phyloP scores from a whole-genome alignment of 2,797 vertebrate species.

The Pangasius larnaudii region DNA sequence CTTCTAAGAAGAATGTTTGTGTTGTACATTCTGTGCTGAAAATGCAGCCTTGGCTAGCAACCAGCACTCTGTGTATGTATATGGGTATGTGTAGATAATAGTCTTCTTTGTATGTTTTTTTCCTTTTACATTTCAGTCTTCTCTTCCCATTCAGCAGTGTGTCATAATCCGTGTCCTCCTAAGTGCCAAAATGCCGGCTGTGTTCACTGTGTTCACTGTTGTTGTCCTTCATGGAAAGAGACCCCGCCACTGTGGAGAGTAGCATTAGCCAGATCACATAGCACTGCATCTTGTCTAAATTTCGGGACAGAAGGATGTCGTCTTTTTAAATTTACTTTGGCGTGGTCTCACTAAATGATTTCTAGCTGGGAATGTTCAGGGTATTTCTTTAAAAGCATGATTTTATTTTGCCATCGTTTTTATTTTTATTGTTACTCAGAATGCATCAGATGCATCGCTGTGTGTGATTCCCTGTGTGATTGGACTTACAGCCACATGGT shows the following conservation, averaged over 20 bases:
- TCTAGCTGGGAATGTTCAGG: not conserved
- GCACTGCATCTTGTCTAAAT: conserved; percentile 9
- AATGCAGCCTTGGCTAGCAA: not conserved
- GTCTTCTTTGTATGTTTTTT: conserved; percentile 17
- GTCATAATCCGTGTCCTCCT: conserved; percentile 39
- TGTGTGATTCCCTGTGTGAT: not conserved
- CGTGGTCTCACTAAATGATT: not conserved
- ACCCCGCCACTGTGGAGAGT: conserved; percentile 1
- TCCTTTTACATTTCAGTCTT: conserved; percentile 17
- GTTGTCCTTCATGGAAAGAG: conserved; percentile 45
- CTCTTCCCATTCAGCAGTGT: conserved; percentile 35
- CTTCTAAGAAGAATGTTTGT: not conserved
- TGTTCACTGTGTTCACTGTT: conserved; percentile 43
- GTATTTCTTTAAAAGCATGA: not conserved
- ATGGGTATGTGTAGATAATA: not conserved
- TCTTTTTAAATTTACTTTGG: not conserved
- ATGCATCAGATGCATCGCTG: too few species aligned
- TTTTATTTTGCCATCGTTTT: not conserved
- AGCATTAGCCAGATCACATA: conserved; percentile 19
- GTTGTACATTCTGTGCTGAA: not conserved
- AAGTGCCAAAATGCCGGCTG: conserved; percentile 39
- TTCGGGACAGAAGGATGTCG: conserved; percentile 10
- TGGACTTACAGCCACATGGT: not conserved
- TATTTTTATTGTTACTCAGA: not conserved
- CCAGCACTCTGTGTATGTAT: not conserved